A percentile compares a stretch with the other conserved stretches of the same genome.
Evolutionary conservation across 2,888 invertebrate genomes (phyloP).

Genomic region (Resseliella maxima): DNA sequence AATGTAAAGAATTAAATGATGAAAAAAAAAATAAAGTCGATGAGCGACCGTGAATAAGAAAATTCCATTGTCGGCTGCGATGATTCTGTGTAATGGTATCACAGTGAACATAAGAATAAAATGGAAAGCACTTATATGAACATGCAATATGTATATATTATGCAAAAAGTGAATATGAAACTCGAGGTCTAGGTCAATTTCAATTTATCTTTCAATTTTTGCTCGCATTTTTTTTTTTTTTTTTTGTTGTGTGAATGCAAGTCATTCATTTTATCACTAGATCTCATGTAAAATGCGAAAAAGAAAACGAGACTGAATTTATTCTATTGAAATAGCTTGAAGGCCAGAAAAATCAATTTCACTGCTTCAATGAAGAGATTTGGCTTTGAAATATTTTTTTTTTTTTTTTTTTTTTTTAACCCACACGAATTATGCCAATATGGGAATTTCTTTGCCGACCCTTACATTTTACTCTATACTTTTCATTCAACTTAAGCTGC

Average conservation of each 20-base stretch:
- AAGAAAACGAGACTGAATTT: too few relatives aligned
- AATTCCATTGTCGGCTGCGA: constrained; percentile 1
- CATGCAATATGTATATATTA: too few relatives aligned
- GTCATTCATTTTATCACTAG: background rate
- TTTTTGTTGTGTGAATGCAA: background rate
- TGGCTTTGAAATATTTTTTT: too few relatives aligned
- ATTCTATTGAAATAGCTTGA: too few relatives aligned
- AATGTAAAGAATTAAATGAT: too few relatives aligned
- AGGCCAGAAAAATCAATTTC: too few relatives aligned
- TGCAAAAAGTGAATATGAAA: background rate
- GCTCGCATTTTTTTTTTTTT: background rate
- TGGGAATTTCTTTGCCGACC: background rate
- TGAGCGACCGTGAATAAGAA: background rate
- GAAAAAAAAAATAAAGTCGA: background rate
- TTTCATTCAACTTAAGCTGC: background rate
- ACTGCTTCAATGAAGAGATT: background rate
- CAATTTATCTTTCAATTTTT: constrained; percentile 5
- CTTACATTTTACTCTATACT: background rate
- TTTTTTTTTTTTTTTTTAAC: background rate
- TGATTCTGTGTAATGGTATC: background rate
- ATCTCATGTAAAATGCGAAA: background rate
- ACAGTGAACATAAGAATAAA: background rate
- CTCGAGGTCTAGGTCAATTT: constrained; percentile 51
- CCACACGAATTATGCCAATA: background rate
- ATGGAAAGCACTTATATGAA: constrained; percentile 23